Evolutionary conservation across 2,113 vertebrate genomes (phyloP).

Genomic region (Calyptomena viridis): DNA sequence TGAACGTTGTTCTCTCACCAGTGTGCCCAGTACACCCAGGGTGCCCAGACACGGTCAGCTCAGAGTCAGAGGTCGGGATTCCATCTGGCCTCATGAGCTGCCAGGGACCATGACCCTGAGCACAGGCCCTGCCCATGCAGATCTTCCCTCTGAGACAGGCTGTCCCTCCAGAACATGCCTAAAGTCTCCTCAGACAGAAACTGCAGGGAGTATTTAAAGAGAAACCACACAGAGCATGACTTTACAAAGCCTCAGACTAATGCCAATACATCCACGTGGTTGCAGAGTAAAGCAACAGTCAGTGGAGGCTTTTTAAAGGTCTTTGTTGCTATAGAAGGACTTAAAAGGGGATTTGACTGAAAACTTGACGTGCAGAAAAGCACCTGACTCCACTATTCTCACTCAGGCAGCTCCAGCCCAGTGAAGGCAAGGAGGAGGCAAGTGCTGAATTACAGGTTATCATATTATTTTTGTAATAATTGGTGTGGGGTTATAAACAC

Average conservation of each 20-base stretch:
- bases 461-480: neutral
- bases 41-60: neutral
- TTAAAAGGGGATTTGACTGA: neutral
- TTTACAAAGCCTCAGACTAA: neutral
- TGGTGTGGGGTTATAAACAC: neutral
- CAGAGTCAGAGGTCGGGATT: neutral
- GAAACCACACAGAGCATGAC: neutral
- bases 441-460: neutral
- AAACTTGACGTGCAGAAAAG: neutral
- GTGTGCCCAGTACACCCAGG: neutral
- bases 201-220: neutral
- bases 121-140: neutral
- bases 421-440: neutral
- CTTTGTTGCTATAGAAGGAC: neutral
- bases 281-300: neutral
- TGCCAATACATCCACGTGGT: neutral
- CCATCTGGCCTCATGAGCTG: neutral
- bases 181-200: neutral
- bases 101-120: neutral
- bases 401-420: fast-evolving
- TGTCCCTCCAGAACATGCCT: neutral
- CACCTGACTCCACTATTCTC: neutral
- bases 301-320: neutral
- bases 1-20: fast-evolving
- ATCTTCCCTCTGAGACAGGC: neutral